Evolutionary conservation across 1,140 invertebrate species (phyloP), one percentile per base, ranked within the genome.

Genomic region (Dryas iulia): DNA sequence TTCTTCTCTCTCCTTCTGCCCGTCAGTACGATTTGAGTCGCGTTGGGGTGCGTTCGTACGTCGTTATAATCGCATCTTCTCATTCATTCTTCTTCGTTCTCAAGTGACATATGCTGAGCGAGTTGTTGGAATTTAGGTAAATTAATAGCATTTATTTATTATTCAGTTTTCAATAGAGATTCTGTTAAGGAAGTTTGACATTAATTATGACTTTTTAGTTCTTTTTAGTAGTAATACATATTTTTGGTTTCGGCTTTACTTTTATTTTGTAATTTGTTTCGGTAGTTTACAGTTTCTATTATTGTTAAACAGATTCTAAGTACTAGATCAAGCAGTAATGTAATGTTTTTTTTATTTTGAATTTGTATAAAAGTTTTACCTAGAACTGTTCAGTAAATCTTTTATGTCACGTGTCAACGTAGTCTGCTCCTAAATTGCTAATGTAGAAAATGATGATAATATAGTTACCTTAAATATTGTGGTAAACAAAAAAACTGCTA

Each of bases 1-100:
- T 90, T 90, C 88, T 90, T 90, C 86, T 88, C 83, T 84, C 77
- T 89, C 82, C 72, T 84, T 87, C 85, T 89, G 81, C 86, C 81
- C 58, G 80, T 82, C 83, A 90, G 88, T 90, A 71, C 68, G 60
- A 76, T 61, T 70, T 73, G 31, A 71, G 69, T 77, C 81, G 82
- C 72, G 85, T 62, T 54, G 71, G 63, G 58, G 83, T 67, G 62
- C 69, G 76, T 80, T 73, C 77, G 86, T 84, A 65, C 78, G 57
- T 77, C 71, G 73, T 65, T 39, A 30, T 70, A 63, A 66, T 77
- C 61, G 68, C 39, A 72, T 83, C 86, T 90, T 87, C 87, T 88
- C 72, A 66, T 76, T 82, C 67, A 63, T 75, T 87, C 87, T 89
- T 85, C 81, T 86, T 79, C 78, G 35, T 86, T 82, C 81, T 85